Conservation (phyloP, 2,797 vertebrate genomes). For the Pteronotus mesoamericanus region DNA sequence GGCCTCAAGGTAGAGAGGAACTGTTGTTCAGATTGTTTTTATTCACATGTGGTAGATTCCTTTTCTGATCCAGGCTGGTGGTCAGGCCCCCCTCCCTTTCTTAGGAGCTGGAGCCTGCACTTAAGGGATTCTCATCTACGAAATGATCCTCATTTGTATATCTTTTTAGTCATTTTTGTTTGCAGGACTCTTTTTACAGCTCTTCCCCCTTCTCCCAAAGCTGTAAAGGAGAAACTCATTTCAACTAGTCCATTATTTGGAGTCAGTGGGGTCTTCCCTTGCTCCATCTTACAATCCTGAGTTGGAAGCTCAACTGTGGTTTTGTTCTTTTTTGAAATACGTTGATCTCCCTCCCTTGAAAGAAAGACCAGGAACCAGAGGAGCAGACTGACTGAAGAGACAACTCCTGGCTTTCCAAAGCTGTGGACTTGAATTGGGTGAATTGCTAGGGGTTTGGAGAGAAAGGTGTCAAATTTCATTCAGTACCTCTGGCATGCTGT, state of each 20-base stretch:
- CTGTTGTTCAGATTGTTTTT: conserved; percentile 56
- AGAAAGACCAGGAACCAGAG: conserved; percentile 62
- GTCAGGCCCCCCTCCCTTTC: conserved; percentile 49
- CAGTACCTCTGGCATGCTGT: conserved; percentile 62
- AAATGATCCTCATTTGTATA: conserved; percentile 58
- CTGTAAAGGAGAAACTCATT: conserved; percentile 41
- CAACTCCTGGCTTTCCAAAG: conserved; percentile 63
- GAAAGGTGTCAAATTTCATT: conserved; percentile 36
- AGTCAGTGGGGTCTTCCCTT: conserved; percentile 7
- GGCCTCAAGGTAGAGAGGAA: conserved; percentile 54
- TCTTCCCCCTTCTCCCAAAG: neutral
- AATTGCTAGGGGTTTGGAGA: conserved; percentile 57
- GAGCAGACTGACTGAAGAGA: conserved; percentile 61
- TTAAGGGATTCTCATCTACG: conserved; percentile 54
- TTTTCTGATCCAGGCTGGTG: conserved; percentile 10
- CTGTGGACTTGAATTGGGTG: conserved; percentile 64
- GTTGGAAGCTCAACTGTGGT: conserved; percentile 56
- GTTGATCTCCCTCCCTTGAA: conserved; percentile 53
- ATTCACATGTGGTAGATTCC: conserved; percentile 29
- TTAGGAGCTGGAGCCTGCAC: conserved; percentile 50
- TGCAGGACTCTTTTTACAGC: neutral
- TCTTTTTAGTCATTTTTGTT: conserved; percentile 54
- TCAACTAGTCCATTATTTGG: conserved; percentile 33
- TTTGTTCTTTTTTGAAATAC: conserved; percentile 55
- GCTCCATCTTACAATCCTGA: conserved; percentile 39